Conservation (phyloP, 2,888 invertebrate genomes). For the Lochmaea crataegi region DNA sequence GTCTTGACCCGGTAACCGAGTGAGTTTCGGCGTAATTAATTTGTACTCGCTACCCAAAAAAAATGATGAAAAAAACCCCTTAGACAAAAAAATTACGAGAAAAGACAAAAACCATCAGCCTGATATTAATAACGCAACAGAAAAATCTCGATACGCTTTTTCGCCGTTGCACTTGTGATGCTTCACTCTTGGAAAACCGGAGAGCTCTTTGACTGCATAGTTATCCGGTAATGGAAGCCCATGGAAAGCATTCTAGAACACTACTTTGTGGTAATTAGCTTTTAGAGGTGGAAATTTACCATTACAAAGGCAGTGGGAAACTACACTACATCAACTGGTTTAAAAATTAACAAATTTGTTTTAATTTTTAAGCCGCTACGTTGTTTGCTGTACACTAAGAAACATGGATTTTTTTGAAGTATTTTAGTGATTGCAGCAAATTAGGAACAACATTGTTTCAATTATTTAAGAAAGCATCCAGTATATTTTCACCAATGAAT, state of each 20-base stretch:
- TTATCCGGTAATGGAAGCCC: constrained; percentile 36
- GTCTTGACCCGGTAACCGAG: background rate
- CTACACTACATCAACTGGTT: constrained; percentile 22
- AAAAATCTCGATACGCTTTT: constrained; percentile 25
- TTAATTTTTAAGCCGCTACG: background rate
- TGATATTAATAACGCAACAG: constrained; percentile 15
- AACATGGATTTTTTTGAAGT: background rate
- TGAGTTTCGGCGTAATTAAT: background rate
- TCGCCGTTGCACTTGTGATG: constrained; percentile 12
- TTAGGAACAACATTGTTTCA: no score
- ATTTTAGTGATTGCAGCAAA: background rate
- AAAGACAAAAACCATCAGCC: background rate
- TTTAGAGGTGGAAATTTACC: constrained; percentile 46
- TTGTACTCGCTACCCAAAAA: background rate
- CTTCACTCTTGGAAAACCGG: constrained; percentile 25
- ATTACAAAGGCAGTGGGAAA: constrained; percentile 42
- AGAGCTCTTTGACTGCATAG: constrained; percentile 41
- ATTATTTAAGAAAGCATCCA: no score
- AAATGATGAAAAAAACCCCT: background rate
- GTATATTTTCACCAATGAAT: no score
- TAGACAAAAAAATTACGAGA: background rate
- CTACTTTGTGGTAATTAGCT: constrained; percentile 51
- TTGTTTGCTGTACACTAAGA: background rate
- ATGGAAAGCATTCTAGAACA: constrained; percentile 43
- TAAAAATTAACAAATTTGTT: constrained; percentile 37